A percentile compares a stretch with the other conserved stretches of the same genome.
Evolutionary conservation across 2,797 vertebrate species (phyloP).

Genomic region (Aeoliscus strigatus): DNA sequence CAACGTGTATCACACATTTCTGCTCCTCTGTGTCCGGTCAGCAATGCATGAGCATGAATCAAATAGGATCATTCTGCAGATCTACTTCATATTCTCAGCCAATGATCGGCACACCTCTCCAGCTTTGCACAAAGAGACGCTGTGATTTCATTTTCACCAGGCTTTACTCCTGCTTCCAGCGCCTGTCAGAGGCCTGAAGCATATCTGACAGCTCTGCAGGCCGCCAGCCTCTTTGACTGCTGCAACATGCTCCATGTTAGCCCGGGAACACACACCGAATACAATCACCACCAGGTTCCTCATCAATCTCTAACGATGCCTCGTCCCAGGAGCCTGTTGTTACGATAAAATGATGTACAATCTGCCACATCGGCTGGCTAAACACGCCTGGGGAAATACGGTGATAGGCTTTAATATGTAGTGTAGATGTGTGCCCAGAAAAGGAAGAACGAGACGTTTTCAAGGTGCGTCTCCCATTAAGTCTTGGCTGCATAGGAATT

Average conservation of each 20-base stretch:
- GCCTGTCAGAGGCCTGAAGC: slow-evolving; percentile 61
- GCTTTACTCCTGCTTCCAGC: slow-evolving; percentile 44
- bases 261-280: slow-evolving; percentile 55
- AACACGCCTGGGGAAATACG: slow-evolving; percentile 44
- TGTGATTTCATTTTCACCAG: slow-evolving; percentile 59
- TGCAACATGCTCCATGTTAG: slow-evolving; percentile 65
- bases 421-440: slow-evolving; percentile 31
- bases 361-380: slow-evolving; percentile 47
- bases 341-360: slow-evolving; percentile 60
- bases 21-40: slow-evolving; percentile 17
- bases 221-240: slow-evolving; percentile 55
- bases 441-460: slow-evolving; percentile 33
- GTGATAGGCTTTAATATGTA: slow-evolving; percentile 50
- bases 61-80: slow-evolving; percentile 42
- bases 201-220: slow-evolving; percentile 62
- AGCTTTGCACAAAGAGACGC: slow-evolving; percentile 47
- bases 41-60: slow-evolving; percentile 47
- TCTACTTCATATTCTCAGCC: slow-evolving; percentile 57
- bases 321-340: slow-evolving; percentile 55
- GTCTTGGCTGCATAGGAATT: slow-evolving; percentile 37
- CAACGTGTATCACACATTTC: slow-evolving; percentile 32
- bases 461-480: too few relatives aligned
- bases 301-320: slow-evolving; percentile 66
- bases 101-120: slow-evolving; percentile 34
- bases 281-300: slow-evolving; percentile 51